Evolutionary conservation across 2,113 vertebrate species (phyloP).

Genomic region (Rhineura floridana): DNA sequence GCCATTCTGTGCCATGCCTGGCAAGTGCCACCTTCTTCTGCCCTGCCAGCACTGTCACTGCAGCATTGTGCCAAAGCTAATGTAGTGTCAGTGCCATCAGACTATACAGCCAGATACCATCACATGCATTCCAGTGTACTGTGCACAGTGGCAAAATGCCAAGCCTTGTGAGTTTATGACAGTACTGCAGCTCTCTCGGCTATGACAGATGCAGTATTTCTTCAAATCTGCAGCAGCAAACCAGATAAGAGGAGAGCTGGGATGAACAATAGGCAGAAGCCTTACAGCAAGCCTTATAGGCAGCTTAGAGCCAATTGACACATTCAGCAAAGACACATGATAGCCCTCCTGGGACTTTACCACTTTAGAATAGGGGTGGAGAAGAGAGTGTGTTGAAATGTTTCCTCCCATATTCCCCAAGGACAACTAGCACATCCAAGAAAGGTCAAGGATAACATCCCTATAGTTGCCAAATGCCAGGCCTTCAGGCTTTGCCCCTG

Average conservation of each 20-base stretch:
- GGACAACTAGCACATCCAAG: neutral
- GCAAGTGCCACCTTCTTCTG: neutral
- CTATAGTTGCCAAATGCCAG: no score
- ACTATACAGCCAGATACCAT: neutral
- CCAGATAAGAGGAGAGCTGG: neutral
- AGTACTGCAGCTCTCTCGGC: neutral
- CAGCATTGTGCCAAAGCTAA: accelerated
- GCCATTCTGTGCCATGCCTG: neutral
- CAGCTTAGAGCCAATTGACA: neutral
- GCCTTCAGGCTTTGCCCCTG: no score
- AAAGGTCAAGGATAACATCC: neutral
- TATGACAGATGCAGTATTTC: neutral
- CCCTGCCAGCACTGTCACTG: neutral
- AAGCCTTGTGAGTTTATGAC: neutral
- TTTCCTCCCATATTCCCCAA: neutral
- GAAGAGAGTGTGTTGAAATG: neutral
- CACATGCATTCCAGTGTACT: neutral
- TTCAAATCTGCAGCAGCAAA: neutral
- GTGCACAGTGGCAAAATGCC: neutral
- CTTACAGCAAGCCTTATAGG: constrained; percentile 17
- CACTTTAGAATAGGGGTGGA: neutral
- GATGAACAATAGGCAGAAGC: neutral
- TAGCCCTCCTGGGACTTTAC: neutral
- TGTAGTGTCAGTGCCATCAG: neutral
- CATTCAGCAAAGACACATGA: neutral